These are phyloP conservation scores for Fragum fragum DNA, from an alignment of 2,888 invertebrate genomes.

Conservation along the genomic window DNA sequence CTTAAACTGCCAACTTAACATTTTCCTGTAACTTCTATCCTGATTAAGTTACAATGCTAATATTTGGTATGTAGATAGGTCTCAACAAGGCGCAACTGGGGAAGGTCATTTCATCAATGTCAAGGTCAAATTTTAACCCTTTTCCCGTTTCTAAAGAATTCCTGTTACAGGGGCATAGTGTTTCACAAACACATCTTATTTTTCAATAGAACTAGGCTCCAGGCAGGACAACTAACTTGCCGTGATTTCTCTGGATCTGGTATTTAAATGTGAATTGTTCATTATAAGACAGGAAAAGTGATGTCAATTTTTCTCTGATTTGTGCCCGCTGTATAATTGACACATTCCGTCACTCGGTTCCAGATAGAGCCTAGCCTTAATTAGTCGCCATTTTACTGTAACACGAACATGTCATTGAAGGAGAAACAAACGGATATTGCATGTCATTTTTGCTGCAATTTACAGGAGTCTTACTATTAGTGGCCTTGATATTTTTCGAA, in stretches of 20 bases:
- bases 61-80: no score
- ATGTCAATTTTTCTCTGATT: slow-evolving; percentile 29
- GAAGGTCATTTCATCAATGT: no score
- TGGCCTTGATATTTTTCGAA: no score
- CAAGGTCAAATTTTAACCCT: no score
- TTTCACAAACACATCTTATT: no score
- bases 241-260: slow-evolving; percentile 20
- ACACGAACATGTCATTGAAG: slow-evolving; percentile 3
- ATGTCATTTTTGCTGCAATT: neutral
- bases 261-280: slow-evolving; percentile 25
- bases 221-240: neutral
- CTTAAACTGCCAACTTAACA: no score
- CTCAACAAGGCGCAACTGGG: no score
- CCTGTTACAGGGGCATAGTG: no score
- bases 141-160: no score
- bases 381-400: slow-evolving; percentile 3
- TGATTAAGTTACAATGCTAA: no score
- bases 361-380: slow-evolving; percentile 19
- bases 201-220: neutral
- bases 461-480: neutral
- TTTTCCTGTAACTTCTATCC: no score
- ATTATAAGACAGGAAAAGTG: slow-evolving; percentile 26
- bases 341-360: slow-evolving; percentile 21
- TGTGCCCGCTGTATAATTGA: slow-evolving; percentile 24
- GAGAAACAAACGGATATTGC: slow-evolving; percentile 16